A percentile compares a stretch with the other conserved stretches of the same genome.
These are phyloP conservation scores for Drosophila bocqueti DNA, from an alignment of 1,140 invertebrate genomes.

Conservation along the genomic window DNA sequence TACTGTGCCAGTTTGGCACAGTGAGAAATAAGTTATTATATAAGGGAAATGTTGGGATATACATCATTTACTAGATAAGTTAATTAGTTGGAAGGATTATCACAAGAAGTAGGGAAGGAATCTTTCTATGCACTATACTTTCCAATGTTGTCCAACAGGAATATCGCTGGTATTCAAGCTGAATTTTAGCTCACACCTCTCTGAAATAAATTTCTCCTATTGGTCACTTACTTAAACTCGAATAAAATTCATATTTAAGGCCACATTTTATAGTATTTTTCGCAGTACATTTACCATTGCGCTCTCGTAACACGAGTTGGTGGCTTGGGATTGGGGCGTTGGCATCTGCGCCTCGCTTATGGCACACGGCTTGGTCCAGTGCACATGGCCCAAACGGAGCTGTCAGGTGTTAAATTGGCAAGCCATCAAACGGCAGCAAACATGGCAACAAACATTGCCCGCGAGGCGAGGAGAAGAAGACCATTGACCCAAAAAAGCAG, in stretches of 20 bases:
- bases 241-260: background rate
- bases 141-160: background rate
- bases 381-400: slow-evolving; percentile 51
- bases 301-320: slow-evolving; percentile 54
- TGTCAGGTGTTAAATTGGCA: slow-evolving; percentile 80
- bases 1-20: slow-evolving; percentile 19
- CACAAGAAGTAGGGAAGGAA: background rate
- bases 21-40: background rate
- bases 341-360: slow-evolving; percentile 47
- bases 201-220: background rate
- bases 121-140: background rate
- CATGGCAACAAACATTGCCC: slow-evolving; percentile 60
- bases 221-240: background rate
- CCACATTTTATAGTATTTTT: background rate
- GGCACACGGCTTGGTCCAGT: slow-evolving; percentile 62
- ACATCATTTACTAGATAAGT: too few relatives aligned
- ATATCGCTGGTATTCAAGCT: background rate
- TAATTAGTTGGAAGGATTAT: background rate
- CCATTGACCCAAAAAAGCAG: slow-evolving; percentile 72
- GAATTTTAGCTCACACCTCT: background rate
- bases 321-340: slow-evolving; percentile 55
- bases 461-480: slow-evolving; percentile 36
- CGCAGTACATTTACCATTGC: background rate
- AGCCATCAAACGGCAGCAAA: slow-evolving; percentile 64
- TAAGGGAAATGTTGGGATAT: background rate